Evolutionary conservation across 2,113 vertebrate genomes (phyloP).

Genomic region (Chunga burmeisteri): DNA sequence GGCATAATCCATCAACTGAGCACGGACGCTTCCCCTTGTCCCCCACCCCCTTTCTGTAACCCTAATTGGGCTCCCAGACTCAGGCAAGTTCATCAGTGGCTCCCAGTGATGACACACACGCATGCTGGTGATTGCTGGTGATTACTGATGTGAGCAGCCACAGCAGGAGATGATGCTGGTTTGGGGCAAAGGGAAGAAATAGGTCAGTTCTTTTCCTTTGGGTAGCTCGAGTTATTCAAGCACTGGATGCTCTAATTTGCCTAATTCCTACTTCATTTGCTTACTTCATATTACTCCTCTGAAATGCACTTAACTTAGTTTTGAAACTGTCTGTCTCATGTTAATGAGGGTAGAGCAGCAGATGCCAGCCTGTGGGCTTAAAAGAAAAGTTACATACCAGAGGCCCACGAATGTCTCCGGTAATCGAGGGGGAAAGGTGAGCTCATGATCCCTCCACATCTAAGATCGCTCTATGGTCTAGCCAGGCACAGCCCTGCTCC

Average conservation of each 20-base stretch:
- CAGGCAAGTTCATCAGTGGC: background rate
- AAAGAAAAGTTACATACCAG: background rate
- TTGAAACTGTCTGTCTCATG: background rate
- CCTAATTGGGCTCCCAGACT: background rate
- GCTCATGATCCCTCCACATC: background rate
- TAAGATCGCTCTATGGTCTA: accelerated
- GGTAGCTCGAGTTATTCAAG: background rate
- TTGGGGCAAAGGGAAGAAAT: background rate
- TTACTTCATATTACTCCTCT: background rate
- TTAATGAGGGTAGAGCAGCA: background rate
- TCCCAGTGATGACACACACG: background rate
- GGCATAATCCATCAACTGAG: background rate
- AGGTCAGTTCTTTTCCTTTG: background rate
- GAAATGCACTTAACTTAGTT: background rate
- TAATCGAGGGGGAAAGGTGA: background rate
- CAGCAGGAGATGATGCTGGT: background rate
- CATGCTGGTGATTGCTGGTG: background rate
- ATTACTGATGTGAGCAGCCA: background rate
- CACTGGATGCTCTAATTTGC: background rate
- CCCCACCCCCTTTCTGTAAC: background rate
- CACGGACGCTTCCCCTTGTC: background rate
- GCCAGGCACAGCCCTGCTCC: background rate
- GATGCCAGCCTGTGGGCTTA: background rate
- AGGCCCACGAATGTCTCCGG: background rate
- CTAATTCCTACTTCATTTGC: background rate